Base-by-base conservation (phyloP, 2,888 invertebrate species). In the Macropis europaea region DNA sequence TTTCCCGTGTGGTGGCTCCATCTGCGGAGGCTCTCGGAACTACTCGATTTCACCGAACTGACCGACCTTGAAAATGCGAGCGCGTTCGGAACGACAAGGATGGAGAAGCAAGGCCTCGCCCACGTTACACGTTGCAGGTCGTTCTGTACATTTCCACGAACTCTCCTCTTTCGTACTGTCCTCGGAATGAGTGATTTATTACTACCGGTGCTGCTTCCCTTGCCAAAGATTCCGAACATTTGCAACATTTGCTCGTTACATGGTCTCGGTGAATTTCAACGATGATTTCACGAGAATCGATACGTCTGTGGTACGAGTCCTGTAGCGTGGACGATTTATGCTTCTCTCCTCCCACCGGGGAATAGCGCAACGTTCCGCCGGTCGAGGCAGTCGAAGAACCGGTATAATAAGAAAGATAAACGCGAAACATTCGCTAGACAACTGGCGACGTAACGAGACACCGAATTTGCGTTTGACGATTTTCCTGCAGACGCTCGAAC, bases 51-150 rank as follows among this genome's bases (percentile, higher is more conserved):
- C 19, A 75, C 77, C 81, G 81, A 82, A 82, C 79, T 82, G 75
- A 84, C 82, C 87, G 88, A 88, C 89, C 89, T 89, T 89, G 89
- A 89, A 88, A 84, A 76, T 79, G 69, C 77, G 81, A 82, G 83
- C 69, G 76, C 71, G n/a, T n/a, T 79, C 84, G 84, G 84, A 83
- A 80, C 43, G 61, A 47, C 40, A 60, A 61, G 64, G 48, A 62
- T 30, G 36, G 42, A 47, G 66, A 42, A 56, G 60, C 70, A 66
- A 64, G 78, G 70, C 84, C 84, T 87, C 79, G 71, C 77, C 79
- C 79, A 61, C 67, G 81, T 79, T 83, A 82, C 82, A 81, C 81
- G 86, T 79, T 79, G 85, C 73, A 66, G 69, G 57, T 68, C 62
- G 59, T 22, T 47, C 34, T 38, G 32, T 24, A 13, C n/a, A 19